Conservation (phyloP, 2,888 invertebrate species). For the Papilio protenor region DNA sequence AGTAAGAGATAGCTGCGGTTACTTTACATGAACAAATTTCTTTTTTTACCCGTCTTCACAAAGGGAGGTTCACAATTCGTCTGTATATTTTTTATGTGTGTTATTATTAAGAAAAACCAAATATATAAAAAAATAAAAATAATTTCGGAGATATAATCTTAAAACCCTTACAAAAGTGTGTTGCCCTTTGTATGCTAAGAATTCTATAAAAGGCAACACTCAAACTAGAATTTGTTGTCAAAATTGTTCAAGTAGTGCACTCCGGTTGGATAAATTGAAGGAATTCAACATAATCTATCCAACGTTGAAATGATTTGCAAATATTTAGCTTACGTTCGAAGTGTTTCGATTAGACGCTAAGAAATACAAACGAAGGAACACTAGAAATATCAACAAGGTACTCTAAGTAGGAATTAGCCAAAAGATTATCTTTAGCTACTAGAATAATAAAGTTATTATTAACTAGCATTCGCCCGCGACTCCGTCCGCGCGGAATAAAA, state of each 20-base stretch:
- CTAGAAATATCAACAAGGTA: conserved; percentile 7
- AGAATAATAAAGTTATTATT: neutral
- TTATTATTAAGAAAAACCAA: too few species aligned
- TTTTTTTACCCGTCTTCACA: too few species aligned
- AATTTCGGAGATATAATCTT: neutral
- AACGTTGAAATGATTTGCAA: conserved; percentile 38
- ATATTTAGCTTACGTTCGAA: conserved; percentile 25
- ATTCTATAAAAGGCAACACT: conserved; percentile 12
- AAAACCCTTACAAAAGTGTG: neutral
- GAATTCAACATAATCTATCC: conserved; percentile 21
- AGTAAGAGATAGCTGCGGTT: too few species aligned
- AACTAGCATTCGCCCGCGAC: too few species aligned
- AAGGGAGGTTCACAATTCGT: too few species aligned
- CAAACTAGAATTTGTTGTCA: neutral
- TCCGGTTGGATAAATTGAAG: conserved; percentile 1
- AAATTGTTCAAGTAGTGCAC: conserved; percentile 12
- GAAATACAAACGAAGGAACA: conserved; percentile 24
- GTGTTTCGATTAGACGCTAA: conserved; percentile 22
- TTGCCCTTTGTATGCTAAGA: neutral
- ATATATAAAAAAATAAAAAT: too few species aligned
- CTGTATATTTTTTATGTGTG: too few species aligned
- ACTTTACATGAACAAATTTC: too few species aligned
- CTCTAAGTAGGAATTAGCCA: neutral
- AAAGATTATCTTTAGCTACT: neutral
- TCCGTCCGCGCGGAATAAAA: too few species aligned